phyloP scores from a whole-genome alignment of 2,888 invertebrate genomes.

The Calliopum simillimum region DNA sequence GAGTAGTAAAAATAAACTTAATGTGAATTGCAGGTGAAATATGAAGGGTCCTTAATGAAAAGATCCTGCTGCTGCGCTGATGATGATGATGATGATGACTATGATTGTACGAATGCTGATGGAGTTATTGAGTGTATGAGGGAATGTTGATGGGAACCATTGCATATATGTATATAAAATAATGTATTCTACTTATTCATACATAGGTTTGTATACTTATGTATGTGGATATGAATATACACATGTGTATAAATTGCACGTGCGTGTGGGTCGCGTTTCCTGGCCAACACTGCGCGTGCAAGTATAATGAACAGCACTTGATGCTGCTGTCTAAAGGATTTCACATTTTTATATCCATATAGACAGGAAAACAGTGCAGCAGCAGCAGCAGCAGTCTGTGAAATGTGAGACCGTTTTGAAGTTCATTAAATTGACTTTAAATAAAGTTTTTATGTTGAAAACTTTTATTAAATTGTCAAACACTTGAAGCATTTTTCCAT shows the following conservation, averaged over 20 bases:
- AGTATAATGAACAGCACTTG: conserved; percentile 28
- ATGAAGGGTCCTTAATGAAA: conserved; percentile 22
- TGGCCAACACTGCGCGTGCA: conserved; percentile 12
- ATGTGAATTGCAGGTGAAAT: conserved; percentile 58
- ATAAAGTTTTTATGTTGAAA: background rate
- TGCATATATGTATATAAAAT: too few relatives aligned
- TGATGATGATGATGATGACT: background rate
- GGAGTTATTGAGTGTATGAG: background rate
- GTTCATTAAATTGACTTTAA: conserved; percentile 19
- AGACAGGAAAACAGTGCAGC: too few relatives aligned
- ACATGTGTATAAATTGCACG: background rate
- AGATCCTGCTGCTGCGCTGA: conserved; percentile 1
- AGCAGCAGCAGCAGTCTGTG: background rate
- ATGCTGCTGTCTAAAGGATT: conserved; percentile 18
- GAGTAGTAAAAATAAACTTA: conserved; percentile 53
- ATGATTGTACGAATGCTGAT: background rate
- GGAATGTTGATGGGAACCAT: too few relatives aligned
- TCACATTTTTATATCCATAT: background rate
- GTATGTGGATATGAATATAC: background rate
- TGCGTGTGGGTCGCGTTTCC: conserved; percentile 13
- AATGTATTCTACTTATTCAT: background rate
- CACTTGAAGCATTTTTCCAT: too few relatives aligned
- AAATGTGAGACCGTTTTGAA: background rate
- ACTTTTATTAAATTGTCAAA: background rate
- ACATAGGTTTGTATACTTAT: conserved; percentile 43